phyloP scores from a whole-genome alignment of 2,888 invertebrate species.

The Erynnis tages region DNA sequence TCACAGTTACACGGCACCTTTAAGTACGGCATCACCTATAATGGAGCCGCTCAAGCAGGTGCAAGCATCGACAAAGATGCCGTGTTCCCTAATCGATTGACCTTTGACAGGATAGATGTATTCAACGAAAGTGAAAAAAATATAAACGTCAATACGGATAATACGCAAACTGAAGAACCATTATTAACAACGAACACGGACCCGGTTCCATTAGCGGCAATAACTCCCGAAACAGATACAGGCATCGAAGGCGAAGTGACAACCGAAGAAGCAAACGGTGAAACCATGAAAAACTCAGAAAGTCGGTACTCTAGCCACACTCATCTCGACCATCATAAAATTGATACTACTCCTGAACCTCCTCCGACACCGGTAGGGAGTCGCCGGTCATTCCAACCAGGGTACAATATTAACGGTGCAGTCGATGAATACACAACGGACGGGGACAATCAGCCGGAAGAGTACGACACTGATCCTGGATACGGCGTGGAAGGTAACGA shows the following conservation, averaged over 20 bases:
- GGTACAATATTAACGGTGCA: slow-evolving; percentile 46
- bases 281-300: slow-evolving; percentile 46
- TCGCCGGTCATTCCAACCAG: slow-evolving; percentile 60
- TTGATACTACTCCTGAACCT: slow-evolving; percentile 38
- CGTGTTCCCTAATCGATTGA: slow-evolving; percentile 63
- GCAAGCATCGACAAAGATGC: slow-evolving; percentile 85
- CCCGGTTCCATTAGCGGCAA: slow-evolving; percentile 18
- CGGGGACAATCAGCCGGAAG: slow-evolving; percentile 58
- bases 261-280: slow-evolving; percentile 38
- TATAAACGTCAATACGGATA: slow-evolving; percentile 52
- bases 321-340: slow-evolving; percentile 66
- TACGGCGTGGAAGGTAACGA: slow-evolving; percentile 62
- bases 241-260: slow-evolving; percentile 26
- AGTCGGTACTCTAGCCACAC: slow-evolving; percentile 49
- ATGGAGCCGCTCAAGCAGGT: slow-evolving; percentile 91
- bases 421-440: slow-evolving; percentile 66
- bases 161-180: neutral
- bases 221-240: slow-evolving; percentile 25
- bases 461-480: slow-evolving; percentile 68
- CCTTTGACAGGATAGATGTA: slow-evolving; percentile 71
- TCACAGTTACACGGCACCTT: slow-evolving; percentile 92
- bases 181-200: neutral
- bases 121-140: slow-evolving; percentile 67
- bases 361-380: slow-evolving; percentile 50
- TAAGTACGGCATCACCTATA: slow-evolving; percentile 88